Evolutionary conservation across 2,888 invertebrate genomes (phyloP).

Genomic region (Campoplex capitator): DNA sequence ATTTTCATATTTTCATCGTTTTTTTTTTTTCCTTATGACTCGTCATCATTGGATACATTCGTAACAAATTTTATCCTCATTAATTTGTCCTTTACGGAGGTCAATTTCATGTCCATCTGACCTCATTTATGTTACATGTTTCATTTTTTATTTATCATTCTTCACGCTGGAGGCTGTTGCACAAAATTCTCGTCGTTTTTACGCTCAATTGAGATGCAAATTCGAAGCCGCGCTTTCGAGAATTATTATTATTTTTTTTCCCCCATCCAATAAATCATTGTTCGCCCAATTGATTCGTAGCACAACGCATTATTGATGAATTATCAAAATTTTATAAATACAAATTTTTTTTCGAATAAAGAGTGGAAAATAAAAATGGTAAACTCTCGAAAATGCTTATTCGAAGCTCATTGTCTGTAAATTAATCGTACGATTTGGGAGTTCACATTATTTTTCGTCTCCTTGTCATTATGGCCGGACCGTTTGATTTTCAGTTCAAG

Average conservation of each 20-base stretch:
- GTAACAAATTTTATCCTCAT: slow-evolving; percentile 77
- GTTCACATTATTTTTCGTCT: slow-evolving; percentile 43
- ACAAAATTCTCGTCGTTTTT: slow-evolving; percentile 69
- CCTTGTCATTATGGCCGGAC: slow-evolving; percentile 76
- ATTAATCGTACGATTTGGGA: slow-evolving; percentile 67
- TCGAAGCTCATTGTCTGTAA: slow-evolving; percentile 72
- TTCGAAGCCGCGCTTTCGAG: slow-evolving; percentile 73
- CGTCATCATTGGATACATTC: slow-evolving; percentile 62
- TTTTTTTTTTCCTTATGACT: background rate
- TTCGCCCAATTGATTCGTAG: background rate
- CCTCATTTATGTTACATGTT: slow-evolving; percentile 15
- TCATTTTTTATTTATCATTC: slow-evolving; percentile 28
- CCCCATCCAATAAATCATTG: background rate
- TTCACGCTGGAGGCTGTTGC: slow-evolving; percentile 79
- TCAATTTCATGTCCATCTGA: slow-evolving; percentile 71
- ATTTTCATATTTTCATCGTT: background rate
- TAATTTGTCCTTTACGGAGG: slow-evolving; percentile 74
- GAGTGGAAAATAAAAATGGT: background rate
- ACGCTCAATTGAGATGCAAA: slow-evolving; percentile 64
- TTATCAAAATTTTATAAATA: background rate
- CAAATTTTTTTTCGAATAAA: background rate
- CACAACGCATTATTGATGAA: background rate
- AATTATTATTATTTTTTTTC: slow-evolving; percentile 13
- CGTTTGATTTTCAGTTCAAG: slow-evolving; percentile 75
- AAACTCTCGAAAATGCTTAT: slow-evolving; percentile 59